A percentile compares a stretch with the other conserved stretches of the same genome.
phyloP scores from a whole-genome alignment of 1,140 invertebrate species.

The Eriosoma lanigerum region DNA sequence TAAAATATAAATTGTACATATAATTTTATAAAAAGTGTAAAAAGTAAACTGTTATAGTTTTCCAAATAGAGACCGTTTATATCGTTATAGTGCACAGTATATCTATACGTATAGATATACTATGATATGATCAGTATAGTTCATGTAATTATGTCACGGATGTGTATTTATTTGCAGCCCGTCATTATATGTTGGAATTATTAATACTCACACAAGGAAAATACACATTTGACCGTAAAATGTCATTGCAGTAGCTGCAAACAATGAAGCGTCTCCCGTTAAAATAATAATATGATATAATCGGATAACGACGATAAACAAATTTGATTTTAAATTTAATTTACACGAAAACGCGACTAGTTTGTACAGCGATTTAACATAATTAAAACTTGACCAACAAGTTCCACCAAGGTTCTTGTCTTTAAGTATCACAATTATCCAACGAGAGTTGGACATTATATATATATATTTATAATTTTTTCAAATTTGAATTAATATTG shows the following conservation, averaged over 20 bases:
- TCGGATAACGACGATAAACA: neutral
- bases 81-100: too few species aligned
- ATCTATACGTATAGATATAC: neutral
- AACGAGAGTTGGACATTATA: conserved; percentile 21
- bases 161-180: neutral
- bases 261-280: too few species aligned
- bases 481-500: too few species aligned
- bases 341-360: neutral
- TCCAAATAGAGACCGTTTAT: neutral
- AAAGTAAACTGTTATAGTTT: neutral
- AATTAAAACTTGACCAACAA: conserved; percentile 16
- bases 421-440: conserved; percentile 19
- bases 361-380: conserved; percentile 6
- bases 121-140: neutral
- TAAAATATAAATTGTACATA: too few species aligned
- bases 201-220: neutral
- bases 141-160: neutral
- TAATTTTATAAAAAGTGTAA: too few species aligned
- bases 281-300: neutral
- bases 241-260: too few species aligned
- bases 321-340: neutral
- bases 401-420: conserved; percentile 24
- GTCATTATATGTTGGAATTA: neutral
- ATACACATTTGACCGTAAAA: neutral
- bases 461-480: too few species aligned